Conservation (phyloP, 2,797 vertebrate species). For the Sciaenops ocellatus region DNA sequence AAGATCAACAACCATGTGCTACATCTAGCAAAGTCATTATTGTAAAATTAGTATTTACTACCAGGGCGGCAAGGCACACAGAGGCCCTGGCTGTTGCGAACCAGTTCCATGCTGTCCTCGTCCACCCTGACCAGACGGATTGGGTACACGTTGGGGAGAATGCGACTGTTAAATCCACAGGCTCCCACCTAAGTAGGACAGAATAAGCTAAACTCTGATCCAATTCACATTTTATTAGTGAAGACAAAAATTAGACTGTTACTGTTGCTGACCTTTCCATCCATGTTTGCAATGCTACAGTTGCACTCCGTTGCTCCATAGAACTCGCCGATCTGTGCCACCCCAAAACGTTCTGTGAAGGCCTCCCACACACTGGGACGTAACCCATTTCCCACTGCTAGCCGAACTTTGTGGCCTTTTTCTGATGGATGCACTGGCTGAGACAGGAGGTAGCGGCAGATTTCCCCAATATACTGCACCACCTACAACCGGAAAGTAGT, state of each 20-base stretch:
- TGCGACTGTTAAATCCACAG: constrained; percentile 95
- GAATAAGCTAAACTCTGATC: constrained; percentile 4
- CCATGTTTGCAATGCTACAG: constrained; percentile 96
- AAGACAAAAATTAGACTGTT: not conserved
- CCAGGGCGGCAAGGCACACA: constrained; percentile 90
- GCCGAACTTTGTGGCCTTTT: constrained; percentile 86
- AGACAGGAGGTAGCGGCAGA: constrained; percentile 93
- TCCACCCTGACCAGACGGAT: constrained; percentile 92
- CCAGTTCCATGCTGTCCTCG: constrained; percentile 91
- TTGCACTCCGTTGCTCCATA: constrained; percentile 97
- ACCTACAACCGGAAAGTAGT: constrained; percentile 78
- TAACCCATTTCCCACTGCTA: constrained; percentile 93
- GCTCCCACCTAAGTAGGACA: constrained; percentile 87
- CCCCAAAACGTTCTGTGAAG: constrained; percentile 89
- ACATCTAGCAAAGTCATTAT: not conserved
- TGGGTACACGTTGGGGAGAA: constrained; percentile 91
- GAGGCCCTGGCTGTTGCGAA: constrained; percentile 88
- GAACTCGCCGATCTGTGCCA: constrained; percentile 93
- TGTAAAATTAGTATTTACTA: constrained; percentile 65
- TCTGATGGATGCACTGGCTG: constrained; percentile 89
- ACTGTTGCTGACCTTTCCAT: constrained; percentile 88
- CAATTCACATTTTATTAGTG: constrained; percentile 11
- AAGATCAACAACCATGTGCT: constrained; percentile 1
- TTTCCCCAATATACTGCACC: constrained; percentile 96
- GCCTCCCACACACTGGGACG: constrained; percentile 94